Evolutionary conservation across 2,888 invertebrate species (phyloP).

Genomic region (Laspeyria flexula): DNA sequence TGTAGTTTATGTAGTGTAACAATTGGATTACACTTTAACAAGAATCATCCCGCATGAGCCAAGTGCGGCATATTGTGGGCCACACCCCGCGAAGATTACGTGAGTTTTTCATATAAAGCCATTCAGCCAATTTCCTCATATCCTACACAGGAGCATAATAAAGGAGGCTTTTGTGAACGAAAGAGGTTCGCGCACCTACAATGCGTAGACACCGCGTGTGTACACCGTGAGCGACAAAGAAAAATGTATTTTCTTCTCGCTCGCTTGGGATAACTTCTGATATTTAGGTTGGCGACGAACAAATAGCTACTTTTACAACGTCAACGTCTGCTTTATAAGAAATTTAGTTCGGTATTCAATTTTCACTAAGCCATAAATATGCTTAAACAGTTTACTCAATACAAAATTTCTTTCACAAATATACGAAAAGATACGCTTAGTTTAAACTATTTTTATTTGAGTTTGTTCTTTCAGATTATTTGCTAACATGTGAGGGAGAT

Average conservation of each 20-base stretch:
- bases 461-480: constrained; percentile 1
- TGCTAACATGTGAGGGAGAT: background rate
- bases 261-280: constrained; percentile 66
- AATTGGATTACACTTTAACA: constrained; percentile 62
- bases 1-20: constrained; percentile 49
- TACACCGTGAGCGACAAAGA: constrained; percentile 62
- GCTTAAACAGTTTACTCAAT: constrained; percentile 41
- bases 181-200: constrained; percentile 81
- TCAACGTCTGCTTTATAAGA: constrained; percentile 55
- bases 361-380: constrained; percentile 51
- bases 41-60: constrained; percentile 60
- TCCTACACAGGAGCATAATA: constrained; percentile 83
- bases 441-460: constrained; percentile 6
- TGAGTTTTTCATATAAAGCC: constrained; percentile 84
- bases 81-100: constrained; percentile 78
- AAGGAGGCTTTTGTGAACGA: constrained; percentile 81
- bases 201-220: constrained; percentile 72
- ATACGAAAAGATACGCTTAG: constrained; percentile 5
- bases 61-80: constrained; percentile 77
- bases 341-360: constrained; percentile 60
- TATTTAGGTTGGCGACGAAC: constrained; percentile 66
- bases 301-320: constrained; percentile 65
- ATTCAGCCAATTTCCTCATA: constrained; percentile 85
- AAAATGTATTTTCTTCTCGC: constrained; percentile 68
- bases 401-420: constrained; percentile 21